Evolutionary conservation across 2,113 vertebrate species (phyloP).

Genomic region (Dasyprocta punctata): DNA sequence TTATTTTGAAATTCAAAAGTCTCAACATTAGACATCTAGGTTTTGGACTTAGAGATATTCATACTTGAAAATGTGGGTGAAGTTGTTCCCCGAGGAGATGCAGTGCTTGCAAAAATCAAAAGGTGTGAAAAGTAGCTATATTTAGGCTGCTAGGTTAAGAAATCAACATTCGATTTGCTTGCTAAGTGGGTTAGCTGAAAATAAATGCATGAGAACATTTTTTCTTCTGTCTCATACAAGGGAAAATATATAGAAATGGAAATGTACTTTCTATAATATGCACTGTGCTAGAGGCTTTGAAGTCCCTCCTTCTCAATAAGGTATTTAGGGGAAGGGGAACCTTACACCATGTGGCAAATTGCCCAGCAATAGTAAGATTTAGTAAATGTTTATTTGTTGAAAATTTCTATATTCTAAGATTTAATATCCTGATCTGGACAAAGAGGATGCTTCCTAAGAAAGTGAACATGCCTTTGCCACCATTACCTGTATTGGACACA

Average conservation of each 20-base stretch:
- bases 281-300: neutral
- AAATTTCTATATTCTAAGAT: neutral
- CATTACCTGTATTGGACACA: neutral
- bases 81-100: neutral
- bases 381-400: neutral
- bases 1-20: conserved; percentile 53
- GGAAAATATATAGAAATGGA: neutral
- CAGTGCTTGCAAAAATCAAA: conserved; percentile 31
- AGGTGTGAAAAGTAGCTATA: neutral
- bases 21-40: neutral
- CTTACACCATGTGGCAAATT: neutral
- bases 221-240: neutral
- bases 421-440: neutral
- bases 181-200: conserved; percentile 2
- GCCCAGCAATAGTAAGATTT: neutral
- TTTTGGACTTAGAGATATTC: neutral
- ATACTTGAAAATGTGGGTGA: conserved; percentile 15
- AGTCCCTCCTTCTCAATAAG: neutral
- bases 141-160: conserved; percentile 29
- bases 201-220: neutral
- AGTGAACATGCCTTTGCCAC: neutral
- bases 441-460: neutral
- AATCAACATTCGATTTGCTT: conserved; percentile 55
- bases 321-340: neutral
- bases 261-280: neutral